Evolutionary conservation across 1,140 invertebrate genomes (phyloP).

Genomic region (Subanguina moxae): DNA sequence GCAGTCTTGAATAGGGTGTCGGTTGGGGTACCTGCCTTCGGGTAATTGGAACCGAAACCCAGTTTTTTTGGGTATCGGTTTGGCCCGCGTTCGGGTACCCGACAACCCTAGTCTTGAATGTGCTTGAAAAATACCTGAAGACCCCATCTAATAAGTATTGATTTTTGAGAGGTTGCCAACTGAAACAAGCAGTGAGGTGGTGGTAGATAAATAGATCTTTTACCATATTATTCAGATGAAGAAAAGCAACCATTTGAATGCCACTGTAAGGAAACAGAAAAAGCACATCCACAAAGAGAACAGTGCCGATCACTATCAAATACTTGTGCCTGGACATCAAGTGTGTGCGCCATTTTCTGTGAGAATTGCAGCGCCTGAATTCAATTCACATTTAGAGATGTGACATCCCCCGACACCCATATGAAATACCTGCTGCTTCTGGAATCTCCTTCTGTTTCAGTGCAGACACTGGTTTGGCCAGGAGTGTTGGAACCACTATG

Average conservation of each 20-base stretch:
- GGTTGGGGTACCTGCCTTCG: too few relatives aligned
- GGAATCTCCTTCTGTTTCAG: background rate
- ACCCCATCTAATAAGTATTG: slow-evolving; percentile 55
- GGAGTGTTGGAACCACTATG: background rate
- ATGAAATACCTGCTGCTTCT: too few relatives aligned
- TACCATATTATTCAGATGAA: slow-evolving; percentile 54
- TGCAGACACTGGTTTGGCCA: background rate
- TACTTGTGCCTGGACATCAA: slow-evolving; percentile 59
- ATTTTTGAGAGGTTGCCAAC: slow-evolving; percentile 42
- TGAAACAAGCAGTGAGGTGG: too few relatives aligned
- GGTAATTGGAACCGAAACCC: too few relatives aligned
- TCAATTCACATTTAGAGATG: too few relatives aligned
- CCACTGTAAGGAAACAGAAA: slow-evolving; percentile 58
- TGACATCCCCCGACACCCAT: too few relatives aligned
- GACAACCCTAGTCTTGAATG: too few relatives aligned
- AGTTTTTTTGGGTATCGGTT: too few relatives aligned
- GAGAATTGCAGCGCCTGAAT: slow-evolving; percentile 48
- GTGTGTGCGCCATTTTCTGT: slow-evolving; percentile 47
- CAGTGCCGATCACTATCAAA: slow-evolving; percentile 56
- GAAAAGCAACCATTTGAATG: slow-evolving; percentile 56
- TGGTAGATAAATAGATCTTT: too few relatives aligned
- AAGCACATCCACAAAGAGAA: slow-evolving; percentile 57
- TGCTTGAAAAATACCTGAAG: slow-evolving; percentile 42
- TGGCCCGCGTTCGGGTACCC: too few relatives aligned
- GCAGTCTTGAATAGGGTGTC: too few relatives aligned